Evolutionary conservation across 2,797 vertebrate species (phyloP).

Genomic region (Coendou prehensilis): DNA sequence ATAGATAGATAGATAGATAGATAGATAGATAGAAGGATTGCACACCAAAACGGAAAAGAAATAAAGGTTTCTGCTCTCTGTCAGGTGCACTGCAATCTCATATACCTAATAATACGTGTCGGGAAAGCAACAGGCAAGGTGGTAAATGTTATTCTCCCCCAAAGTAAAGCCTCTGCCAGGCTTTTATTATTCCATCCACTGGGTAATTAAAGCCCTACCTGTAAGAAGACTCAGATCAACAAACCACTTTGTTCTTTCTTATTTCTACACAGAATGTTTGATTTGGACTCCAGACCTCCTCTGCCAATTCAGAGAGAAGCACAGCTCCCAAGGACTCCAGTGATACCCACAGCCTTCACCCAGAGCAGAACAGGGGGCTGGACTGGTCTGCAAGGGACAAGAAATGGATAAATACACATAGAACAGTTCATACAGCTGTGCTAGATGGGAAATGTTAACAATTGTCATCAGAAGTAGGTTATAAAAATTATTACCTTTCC

Average conservation of each 20-base stretch:
- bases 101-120: background rate
- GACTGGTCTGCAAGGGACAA: background rate
- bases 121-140: background rate
- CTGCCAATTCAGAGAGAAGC: background rate
- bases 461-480: conserved; percentile 16
- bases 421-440: background rate
- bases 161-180: background rate
- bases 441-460: background rate
- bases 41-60: background rate
- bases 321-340: background rate
- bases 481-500: conserved; percentile 71
- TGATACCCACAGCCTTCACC: background rate
- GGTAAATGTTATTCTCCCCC: background rate
- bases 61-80: background rate
- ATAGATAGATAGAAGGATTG: background rate
- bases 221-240: background rate
- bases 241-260: background rate
- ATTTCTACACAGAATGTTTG: background rate
- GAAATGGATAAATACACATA: background rate
- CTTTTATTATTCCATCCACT: background rate
- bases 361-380: background rate
- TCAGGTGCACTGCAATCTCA: background rate
- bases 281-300: background rate
- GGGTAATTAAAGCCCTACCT: background rate
- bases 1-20: too few species aligned